Evolutionary conservation across 2,888 invertebrate species (phyloP).

Genomic region (Cephonodes hylas): DNA sequence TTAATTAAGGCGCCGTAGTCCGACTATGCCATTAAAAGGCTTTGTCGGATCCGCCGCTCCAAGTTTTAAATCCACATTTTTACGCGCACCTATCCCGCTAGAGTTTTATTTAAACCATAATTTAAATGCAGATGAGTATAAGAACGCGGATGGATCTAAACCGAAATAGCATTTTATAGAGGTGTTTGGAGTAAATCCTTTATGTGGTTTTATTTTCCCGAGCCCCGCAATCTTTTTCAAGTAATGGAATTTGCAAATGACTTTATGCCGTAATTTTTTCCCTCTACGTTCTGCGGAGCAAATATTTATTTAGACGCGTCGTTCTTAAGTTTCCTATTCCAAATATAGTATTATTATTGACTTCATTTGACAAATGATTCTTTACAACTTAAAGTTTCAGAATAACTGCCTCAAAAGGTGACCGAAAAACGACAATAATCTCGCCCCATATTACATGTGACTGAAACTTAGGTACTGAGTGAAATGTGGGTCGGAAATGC

Average conservation of each 20-base stretch:
- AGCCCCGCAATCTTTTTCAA: background rate
- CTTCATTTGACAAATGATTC: too few relatives aligned
- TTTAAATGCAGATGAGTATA: slow-evolving; percentile 51
- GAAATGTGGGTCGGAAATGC: too few relatives aligned
- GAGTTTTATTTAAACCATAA: slow-evolving; percentile 51
- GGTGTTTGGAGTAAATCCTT: background rate
- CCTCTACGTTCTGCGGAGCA: background rate
- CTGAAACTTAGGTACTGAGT: too few relatives aligned
- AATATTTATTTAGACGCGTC: background rate
- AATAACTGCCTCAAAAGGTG: too few relatives aligned
- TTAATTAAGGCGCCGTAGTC: slow-evolving; percentile 12
- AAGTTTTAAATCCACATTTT: slow-evolving; percentile 27
- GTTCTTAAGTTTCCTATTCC: too few relatives aligned
- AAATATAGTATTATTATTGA: too few relatives aligned
- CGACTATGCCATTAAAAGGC: slow-evolving; percentile 36
- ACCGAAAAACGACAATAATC: too few relatives aligned
- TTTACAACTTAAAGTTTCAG: too few relatives aligned
- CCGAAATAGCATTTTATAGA: slow-evolving; percentile 10
- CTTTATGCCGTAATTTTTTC: background rate
- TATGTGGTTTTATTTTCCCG: background rate
- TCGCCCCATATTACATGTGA: too few relatives aligned
- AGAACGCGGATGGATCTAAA: background rate
- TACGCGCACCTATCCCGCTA: slow-evolving; percentile 32
- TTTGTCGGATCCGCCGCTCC: slow-evolving; percentile 21
- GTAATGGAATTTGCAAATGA: background rate